Evolutionary conservation across 2,797 vertebrate genomes (phyloP).

Genomic region (Arnoldichthys spilopterus): DNA sequence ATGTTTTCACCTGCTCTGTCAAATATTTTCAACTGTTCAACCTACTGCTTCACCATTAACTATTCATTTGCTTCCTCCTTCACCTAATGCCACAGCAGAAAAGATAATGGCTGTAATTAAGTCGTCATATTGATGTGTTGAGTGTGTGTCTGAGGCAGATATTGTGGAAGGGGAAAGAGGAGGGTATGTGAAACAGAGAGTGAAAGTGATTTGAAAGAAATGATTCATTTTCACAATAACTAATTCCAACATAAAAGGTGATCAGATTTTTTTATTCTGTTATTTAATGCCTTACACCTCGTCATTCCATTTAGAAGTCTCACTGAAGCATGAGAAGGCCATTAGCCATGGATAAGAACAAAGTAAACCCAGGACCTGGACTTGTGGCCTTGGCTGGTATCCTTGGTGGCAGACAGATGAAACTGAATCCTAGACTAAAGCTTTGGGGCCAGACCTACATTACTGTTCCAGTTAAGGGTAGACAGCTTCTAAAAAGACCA

Average conservation of each 20-base stretch:
- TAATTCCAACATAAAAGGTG: constrained; percentile 2
- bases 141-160: background rate
- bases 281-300: constrained; percentile 26
- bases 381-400: background rate
- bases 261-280: constrained; percentile 24
- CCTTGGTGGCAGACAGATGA: constrained; percentile 9
- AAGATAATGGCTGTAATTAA: background rate
- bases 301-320: constrained; percentile 32
- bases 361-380: background rate
- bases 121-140: background rate
- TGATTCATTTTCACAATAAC: constrained; percentile 36
- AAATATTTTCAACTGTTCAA: background rate
- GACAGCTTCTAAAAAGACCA: background rate
- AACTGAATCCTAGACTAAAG: background rate
- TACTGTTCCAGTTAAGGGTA: background rate
- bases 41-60: background rate
- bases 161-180: background rate
- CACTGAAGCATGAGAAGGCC: constrained; percentile 12
- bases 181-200: background rate
- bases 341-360: constrained; percentile 7
- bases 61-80: background rate
- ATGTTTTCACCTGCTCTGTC: background rate
- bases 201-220: constrained; percentile 6
- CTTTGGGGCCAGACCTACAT: background rate
- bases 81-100: background rate